Evolutionary conservation across 2,797 vertebrate species (phyloP).

Genomic region (Menidia menidia): DNA sequence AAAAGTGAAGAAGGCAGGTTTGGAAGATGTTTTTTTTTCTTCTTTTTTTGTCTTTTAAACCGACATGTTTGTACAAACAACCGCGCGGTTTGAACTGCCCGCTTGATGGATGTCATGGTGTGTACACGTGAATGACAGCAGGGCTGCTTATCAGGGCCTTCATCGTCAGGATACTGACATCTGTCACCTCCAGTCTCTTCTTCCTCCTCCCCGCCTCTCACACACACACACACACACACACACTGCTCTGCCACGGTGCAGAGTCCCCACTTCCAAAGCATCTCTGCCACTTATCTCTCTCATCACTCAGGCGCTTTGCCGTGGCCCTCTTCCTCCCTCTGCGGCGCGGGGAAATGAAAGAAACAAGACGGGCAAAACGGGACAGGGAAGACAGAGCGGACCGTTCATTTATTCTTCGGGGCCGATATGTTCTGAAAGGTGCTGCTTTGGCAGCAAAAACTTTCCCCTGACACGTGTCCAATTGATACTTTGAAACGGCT

Average conservation of each 20-base stretch:
- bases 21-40: slow-evolving; percentile 13
- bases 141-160: slow-evolving; percentile 70
- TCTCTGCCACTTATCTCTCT: slow-evolving; percentile 79
- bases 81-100: slow-evolving; percentile 24
- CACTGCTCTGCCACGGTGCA: slow-evolving; percentile 33
- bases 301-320: slow-evolving; percentile 76
- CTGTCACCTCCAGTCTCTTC: slow-evolving; percentile 74
- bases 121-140: slow-evolving; percentile 65
- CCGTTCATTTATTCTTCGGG: slow-evolving; percentile 65
- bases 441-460: slow-evolving; percentile 79
- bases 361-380: slow-evolving; percentile 44
- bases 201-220: slow-evolving; percentile 10
- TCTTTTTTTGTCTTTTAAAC: slow-evolving; percentile 12
- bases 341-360: slow-evolving; percentile 43
- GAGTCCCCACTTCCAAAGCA: slow-evolving; percentile 73
- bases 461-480: slow-evolving; percentile 73
- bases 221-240: slow-evolving; percentile 32
- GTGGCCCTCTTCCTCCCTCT: slow-evolving; percentile 54
- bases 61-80: slow-evolving; percentile 45
- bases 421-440: slow-evolving; percentile 75
- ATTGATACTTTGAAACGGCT: slow-evolving; percentile 74
- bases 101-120: slow-evolving; percentile 48
- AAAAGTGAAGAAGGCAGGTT: slow-evolving; percentile 5
- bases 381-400: slow-evolving; percentile 60
- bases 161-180: slow-evolving; percentile 71